Conservation (phyloP, 2,797 vertebrate species). For the Smutsia temminckii region DNA sequence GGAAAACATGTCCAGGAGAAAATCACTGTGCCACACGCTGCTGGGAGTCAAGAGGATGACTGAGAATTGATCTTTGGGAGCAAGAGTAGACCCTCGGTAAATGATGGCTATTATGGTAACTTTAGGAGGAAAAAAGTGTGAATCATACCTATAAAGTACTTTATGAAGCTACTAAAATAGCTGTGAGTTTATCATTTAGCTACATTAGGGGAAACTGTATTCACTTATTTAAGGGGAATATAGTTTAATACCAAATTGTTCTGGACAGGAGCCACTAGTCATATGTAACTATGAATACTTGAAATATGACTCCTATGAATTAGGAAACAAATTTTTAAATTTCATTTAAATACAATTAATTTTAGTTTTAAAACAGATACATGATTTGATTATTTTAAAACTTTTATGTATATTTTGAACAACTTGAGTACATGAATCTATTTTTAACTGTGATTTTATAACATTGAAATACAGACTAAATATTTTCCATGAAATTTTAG, state of each 20-base stretch:
- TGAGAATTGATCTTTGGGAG: background rate
- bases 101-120: background rate
- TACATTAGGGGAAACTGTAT: background rate
- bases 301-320: background rate
- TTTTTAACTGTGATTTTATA: background rate
- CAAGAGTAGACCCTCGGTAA: background rate
- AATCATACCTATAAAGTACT: background rate
- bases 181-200: background rate
- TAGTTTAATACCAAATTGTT: background rate
- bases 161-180: background rate
- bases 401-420: background rate
- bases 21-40: background rate
- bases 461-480: background rate
- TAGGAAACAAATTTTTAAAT: background rate
- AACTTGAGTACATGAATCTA: background rate
- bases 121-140: background rate
- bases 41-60: background rate
- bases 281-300: background rate
- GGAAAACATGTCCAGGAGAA: background rate
- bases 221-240: background rate
- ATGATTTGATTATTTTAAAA: background rate
- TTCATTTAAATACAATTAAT: background rate
- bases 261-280: background rate
- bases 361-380: background rate
- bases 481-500: slow-evolving; percentile 15